These are phyloP conservation scores for Falco cherrug DNA, from an alignment of 2,797 vertebrate genomes.

Conservation along the genomic window DNA sequence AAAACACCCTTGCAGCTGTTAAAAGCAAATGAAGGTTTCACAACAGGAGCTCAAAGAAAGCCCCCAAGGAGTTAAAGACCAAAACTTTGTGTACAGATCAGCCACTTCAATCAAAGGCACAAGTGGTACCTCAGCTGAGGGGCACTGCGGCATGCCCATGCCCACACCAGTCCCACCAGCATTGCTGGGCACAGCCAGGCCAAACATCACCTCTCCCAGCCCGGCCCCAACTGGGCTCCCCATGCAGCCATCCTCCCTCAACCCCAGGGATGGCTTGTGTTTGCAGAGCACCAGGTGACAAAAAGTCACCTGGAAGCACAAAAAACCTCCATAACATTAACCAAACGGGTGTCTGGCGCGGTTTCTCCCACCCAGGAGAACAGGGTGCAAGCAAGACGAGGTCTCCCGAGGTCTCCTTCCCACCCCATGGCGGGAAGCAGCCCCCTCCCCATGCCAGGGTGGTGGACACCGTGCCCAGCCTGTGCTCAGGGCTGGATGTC, in stretches of 20 bases:
- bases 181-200: not conserved
- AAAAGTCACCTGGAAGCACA: not conserved
- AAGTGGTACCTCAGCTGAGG: accelerated
- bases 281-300: accelerated
- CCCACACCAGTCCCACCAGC: not conserved
- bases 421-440: not conserved
- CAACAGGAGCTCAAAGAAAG: slow-evolving; percentile 9
- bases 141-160: accelerated
- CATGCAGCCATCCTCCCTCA: accelerated
- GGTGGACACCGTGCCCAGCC: not conserved
- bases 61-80: not conserved
- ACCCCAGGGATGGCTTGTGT: not conserved
- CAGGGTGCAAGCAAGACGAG: accelerated
- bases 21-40: slow-evolving; percentile 39
- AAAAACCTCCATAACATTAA: accelerated
- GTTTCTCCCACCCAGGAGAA: not conserved
- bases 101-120: not conserved
- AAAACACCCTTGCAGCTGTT: not conserved
- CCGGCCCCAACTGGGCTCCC: not conserved
- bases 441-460: accelerated
- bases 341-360: not conserved
- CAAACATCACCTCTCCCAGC: not conserved
- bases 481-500: accelerated
- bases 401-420: not conserved
- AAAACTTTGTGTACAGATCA: not conserved